Percentiles rank a stretch among this genome's conserved stretches.
These are phyloP conservation scores for Apostichopus japonicus DNA, from an alignment of 35 echinoderm and acorn worm genomes.

Conservation along the genomic window DNA sequence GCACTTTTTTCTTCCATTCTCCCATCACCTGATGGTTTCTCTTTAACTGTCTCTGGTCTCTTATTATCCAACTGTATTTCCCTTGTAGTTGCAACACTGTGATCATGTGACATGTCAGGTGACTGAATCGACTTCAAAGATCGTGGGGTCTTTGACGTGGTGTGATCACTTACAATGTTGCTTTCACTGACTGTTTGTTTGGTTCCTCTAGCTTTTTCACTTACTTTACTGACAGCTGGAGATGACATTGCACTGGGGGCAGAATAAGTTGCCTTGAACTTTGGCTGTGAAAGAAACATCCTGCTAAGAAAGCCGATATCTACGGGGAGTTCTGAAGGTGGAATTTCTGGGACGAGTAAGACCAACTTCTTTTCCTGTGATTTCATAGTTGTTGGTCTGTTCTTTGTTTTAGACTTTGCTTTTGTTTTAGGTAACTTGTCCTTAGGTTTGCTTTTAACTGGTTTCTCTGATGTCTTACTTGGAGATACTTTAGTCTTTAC, in stretches of 20 bases:
- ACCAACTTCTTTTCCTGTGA: constrained; percentile 19
- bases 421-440: background rate
- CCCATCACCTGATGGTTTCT: background rate
- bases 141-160: background rate
- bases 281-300: background rate
- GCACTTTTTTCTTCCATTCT: background rate
- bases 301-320: background rate
- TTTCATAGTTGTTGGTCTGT: background rate
- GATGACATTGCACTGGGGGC: background rate
- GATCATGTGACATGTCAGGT: constrained; percentile 4
- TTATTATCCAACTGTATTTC: background rate
- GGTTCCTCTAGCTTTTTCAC: background rate
- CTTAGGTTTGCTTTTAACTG: background rate
- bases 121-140: background rate
- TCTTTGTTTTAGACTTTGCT: constrained; percentile 2
- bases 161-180: background rate
- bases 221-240: background rate
- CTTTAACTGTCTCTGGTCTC: background rate
- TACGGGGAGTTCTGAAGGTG: background rate
- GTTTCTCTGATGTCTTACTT: too few species aligned
- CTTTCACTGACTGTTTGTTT: background rate
- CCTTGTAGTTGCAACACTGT: background rate
- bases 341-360: background rate
- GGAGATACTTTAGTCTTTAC: too few species aligned
- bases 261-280: background rate